These are phyloP conservation scores for Priocnemis perturbator DNA, from an alignment of 2,888 invertebrate genomes.

Conservation along the genomic window DNA sequence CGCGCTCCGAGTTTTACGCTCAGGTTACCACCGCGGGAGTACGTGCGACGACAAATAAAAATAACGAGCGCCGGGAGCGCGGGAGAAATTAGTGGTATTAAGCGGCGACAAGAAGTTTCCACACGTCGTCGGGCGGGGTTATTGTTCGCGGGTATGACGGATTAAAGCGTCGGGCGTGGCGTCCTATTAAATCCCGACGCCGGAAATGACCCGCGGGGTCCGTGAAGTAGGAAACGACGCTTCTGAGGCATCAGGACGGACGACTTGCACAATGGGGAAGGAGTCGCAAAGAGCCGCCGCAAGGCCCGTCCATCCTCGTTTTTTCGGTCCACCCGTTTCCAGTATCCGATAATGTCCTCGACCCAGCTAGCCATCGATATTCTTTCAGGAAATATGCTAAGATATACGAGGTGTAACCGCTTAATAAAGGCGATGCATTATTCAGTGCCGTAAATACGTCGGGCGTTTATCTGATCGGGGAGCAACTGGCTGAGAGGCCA, in stretches of 20 bases:
- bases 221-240: no score
- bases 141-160: slow-evolving; percentile 7
- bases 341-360: background rate
- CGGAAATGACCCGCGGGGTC: background rate
- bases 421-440: slow-evolving; percentile 21
- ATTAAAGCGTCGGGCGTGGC: slow-evolving; percentile 17
- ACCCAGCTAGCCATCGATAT: slow-evolving; percentile 14
- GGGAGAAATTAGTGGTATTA: slow-evolving; percentile 6
- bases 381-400: slow-evolving; percentile 18
- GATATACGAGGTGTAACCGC: slow-evolving; percentile 17
- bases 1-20: no score
- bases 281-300: no score
- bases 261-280: no score
- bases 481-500: background rate
- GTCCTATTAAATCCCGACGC: slow-evolving; percentile 13
- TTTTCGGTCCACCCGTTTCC: background rate
- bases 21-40: background rate
- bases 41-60: slow-evolving; percentile 1
- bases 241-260: no score
- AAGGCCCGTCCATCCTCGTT: no score
- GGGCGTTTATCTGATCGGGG: slow-evolving; percentile 12
- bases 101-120: background rate
- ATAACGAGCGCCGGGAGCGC: background rate
- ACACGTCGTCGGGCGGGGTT: background rate
- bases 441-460: slow-evolving; percentile 9